Evolutionary conservation across 2,888 invertebrate genomes (phyloP), one percentile per base, ranked within the genome.

Genomic region (Miltochrista miniata): DNA sequence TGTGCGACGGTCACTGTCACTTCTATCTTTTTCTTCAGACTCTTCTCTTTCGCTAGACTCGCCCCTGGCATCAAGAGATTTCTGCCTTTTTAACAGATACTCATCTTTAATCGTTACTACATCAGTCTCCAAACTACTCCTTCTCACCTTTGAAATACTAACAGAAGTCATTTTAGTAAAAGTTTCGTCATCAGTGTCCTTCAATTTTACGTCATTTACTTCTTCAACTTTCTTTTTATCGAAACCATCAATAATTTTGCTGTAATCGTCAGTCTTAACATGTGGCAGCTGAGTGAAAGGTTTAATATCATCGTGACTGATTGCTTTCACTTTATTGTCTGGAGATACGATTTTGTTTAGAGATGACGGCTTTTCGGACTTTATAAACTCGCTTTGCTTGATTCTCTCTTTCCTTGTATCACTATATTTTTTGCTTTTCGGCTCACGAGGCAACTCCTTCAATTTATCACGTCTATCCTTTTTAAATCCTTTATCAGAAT

Each of bases 21-120:
- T 75, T 61, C 83, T 86, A 24, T 93, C 92, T 67, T 92, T 92
- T 41, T 93, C 92, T 40, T 92, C 92, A 15, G 82, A 89, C 2
- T 90, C 93, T 60, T 92, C 92, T 60, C 93, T 91, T 50, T 93
- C 93, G 57, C 90, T 90, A 42, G 91, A 89, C 60, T 92, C 88
- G 51, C 92, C 86, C 55, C 92, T 92, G 15, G 93, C 93, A 51
- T 93, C 93, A 15, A 93, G 79, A 40, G 93, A 93, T 57, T 92
- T 93, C 62, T 93, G 93, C 51, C 93, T 86, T 56, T 88, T 89
- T 11, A 93, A 76, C 31, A 72, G 76, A 47, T 72, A 67, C 3
- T 90, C 93, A 24, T 85, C 85, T 53, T 79, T 84, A n/a, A 62
- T 36, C 10, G 72, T 61, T 18, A 72, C 53, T 51, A 87, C 89